Percentiles rank a stretch among this genome's conserved stretches.
These are phyloP conservation scores for Raphicerus campestris DNA, from an alignment of 2,113 vertebrate genomes.

Conservation along the genomic window DNA sequence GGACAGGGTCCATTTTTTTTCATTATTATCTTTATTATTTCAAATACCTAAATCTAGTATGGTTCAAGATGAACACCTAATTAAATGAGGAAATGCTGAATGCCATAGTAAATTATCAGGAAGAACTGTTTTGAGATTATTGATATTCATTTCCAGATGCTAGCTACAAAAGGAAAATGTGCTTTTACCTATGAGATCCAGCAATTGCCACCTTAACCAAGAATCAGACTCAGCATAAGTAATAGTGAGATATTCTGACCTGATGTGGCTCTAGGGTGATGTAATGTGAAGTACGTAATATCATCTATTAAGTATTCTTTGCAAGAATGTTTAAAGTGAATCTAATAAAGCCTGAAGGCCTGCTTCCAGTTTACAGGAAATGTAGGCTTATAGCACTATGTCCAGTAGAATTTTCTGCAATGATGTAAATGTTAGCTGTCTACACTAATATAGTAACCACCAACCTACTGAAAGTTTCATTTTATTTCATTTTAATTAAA, in stretches of 20 bases:
- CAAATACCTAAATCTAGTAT: slow-evolving; percentile 27
- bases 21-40: background rate
- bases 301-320: slow-evolving; percentile 15
- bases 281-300: slow-evolving; percentile 18
- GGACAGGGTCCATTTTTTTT: background rate
- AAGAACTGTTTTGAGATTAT: slow-evolving; percentile 25
- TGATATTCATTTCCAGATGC: background rate
- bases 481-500: background rate
- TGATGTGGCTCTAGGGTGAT: background rate
- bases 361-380: background rate
- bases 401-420: background rate
- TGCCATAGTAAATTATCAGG: background rate
- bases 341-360: background rate
- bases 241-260: background rate
- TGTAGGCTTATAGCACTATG: background rate
- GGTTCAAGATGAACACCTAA: background rate
- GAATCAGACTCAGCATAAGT: slow-evolving; percentile 27
- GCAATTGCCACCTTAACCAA: background rate
- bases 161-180: slow-evolving; percentile 21
- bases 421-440: background rate
- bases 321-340: background rate
- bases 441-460: background rate
- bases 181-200: background rate
- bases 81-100: slow-evolving; percentile 44
- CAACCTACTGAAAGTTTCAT: background rate